Evolutionary conservation across 2,888 invertebrate genomes (phyloP), one percentile per base, ranked within the genome.

Genomic region (Congeria kusceri): DNA sequence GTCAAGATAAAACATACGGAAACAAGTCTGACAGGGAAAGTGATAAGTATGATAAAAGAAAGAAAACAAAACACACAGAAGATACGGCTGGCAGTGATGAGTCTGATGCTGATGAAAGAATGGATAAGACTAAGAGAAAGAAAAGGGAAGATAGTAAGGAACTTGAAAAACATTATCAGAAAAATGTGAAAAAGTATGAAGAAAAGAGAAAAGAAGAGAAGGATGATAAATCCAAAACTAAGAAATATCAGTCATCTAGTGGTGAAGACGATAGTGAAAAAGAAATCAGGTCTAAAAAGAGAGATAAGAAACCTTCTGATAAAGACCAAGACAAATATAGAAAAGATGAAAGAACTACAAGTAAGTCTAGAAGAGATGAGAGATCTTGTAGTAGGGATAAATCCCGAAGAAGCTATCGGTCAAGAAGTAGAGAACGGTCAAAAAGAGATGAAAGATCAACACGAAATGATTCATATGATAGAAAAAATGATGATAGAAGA

Each of bases 81-180:
- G 56, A 53, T 27, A 53, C n/a, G 25, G 25, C 20, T 25, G n/a
- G n/a, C 11, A 56, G n/a, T 4, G 63, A 20, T 23, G 59, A 28
- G n/a, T n/a, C n/a, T n/a, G n/a, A n/a, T n/a, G n/a, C n/a, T n/a
- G n/a, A n/a, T n/a, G n/a, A n/a, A n/a, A n/a, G n/a, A n/a, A n/a
- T n/a, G n/a, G n/a, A n/a, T n/a, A n/a, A n/a, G 63, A 47, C 5
- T 23, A 28, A 58, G n/a, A 29, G 32, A 23, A 68, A 64, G 23
- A 47, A 44, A 47, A 59, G 49, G 28, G 47, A 23, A 47, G 46
- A 68, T 11, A 73, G 72, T 71, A 75, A 80, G 32, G 80, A 80
- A 67, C 58, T 80, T 5, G 80, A 80, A 47, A 74, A 59, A 67
- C 69, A 59, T 18, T 70, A 77, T 46, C 56, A 70, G 59, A 77